Evolutionary conservation across 2,888 invertebrate genomes (phyloP).

Genomic region (Boloria euphrosyne): DNA sequence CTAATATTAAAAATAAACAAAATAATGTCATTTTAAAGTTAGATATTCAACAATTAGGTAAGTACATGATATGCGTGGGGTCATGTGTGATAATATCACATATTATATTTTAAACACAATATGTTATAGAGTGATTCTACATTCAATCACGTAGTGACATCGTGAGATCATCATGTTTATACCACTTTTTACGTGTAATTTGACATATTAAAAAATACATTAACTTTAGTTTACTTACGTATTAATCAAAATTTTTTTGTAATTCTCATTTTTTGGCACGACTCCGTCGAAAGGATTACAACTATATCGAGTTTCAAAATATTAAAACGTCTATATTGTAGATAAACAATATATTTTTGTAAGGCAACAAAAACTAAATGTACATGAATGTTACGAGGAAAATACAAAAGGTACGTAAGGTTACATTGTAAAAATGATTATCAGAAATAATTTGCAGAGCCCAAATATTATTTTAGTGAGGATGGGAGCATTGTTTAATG

Average conservation of each 20-base stretch:
- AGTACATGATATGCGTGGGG: too few species aligned
- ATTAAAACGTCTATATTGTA: not conserved
- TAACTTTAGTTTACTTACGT: not conserved
- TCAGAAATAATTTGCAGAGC: conserved; percentile 9
- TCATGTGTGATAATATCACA: too few species aligned
- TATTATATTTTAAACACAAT: too few species aligned
- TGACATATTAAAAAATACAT: conserved; percentile 1
- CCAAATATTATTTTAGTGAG: conserved; percentile 26
- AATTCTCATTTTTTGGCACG: not conserved
- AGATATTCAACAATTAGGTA: too few species aligned
- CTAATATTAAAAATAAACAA: too few species aligned
- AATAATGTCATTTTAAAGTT: too few species aligned
- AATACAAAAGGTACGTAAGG: not conserved
- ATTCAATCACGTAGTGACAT: not conserved
- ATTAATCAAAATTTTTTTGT: not conserved
- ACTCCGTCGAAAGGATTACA: not conserved
- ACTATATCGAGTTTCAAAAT: not conserved
- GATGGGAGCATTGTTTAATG: conserved; percentile 34
- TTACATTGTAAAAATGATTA: conserved; percentile 3
- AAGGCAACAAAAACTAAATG: not conserved
- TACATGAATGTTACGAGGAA: not conserved
- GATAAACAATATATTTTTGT: conserved; percentile 2
- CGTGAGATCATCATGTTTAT: conserved; percentile 6
- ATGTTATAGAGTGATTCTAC: not conserved
- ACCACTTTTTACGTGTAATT: not conserved